Evolutionary conservation across 1,140 invertebrate species (phyloP).

Genomic region (Lutraria rhynchaena): DNA sequence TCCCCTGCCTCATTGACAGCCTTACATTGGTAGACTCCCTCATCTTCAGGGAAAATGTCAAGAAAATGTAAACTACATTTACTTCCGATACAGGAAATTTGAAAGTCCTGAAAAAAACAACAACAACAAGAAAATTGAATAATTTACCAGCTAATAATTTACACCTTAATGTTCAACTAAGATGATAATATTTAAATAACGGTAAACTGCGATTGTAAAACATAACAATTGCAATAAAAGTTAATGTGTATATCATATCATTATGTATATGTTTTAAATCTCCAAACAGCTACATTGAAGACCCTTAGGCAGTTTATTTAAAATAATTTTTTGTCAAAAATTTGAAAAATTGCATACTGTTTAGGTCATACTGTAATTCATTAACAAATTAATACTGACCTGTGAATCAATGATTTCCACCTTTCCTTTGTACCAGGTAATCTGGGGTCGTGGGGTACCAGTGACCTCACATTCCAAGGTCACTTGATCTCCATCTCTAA

Average conservation of each 20-base stretch:
- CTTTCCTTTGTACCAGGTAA: conserved; percentile 85
- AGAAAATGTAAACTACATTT: conserved; percentile 86
- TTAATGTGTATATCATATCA: no score
- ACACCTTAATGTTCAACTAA: no score
- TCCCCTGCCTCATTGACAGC: conserved; percentile 94
- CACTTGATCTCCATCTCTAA: conserved; percentile 74
- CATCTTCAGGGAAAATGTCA: conserved; percentile 86
- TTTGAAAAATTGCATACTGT: no score
- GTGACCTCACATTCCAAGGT: conserved; percentile 74
- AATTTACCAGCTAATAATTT: no score
- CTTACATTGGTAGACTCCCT: conserved; percentile 93
- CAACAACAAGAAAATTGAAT: not conserved
- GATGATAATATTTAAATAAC: no score
- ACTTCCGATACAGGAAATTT: conserved; percentile 77
- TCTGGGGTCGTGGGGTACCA: conserved; percentile 83
- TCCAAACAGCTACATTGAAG: not conserved
- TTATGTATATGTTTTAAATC: no score
- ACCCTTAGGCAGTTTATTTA: not conserved
- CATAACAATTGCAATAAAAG: no score
- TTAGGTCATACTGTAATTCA: no score
- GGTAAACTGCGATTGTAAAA: no score
- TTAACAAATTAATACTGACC: conserved; percentile 61
- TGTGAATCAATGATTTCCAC: conserved; percentile 77
- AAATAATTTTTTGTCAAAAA: not conserved
- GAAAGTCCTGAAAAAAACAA: conserved; percentile 72